These are phyloP conservation scores for Fukomys damarensis DNA, from an alignment of 2,113 vertebrate genomes.

Conservation along the genomic window DNA sequence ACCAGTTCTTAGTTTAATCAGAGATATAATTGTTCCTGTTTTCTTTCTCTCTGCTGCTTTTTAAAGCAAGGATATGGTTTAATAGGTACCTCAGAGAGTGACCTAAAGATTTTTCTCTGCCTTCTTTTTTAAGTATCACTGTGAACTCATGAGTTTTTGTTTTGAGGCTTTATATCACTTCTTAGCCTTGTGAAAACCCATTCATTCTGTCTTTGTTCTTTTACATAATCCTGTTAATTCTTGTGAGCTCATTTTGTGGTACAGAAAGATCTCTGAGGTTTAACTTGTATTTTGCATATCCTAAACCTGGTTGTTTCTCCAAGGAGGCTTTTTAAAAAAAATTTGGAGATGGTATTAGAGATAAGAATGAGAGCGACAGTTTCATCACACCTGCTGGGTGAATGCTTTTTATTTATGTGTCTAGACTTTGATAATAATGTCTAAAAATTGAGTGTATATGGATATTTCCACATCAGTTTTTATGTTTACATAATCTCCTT, in stretches of 20 bases:
- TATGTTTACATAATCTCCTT: background rate
- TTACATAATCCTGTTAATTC: background rate
- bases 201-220: background rate
- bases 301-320: background rate
- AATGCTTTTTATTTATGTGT: background rate
- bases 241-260: slow-evolving; percentile 26
- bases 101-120: background rate
- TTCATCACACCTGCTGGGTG: background rate
- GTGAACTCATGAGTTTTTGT: background rate
- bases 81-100: background rate
- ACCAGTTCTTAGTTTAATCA: background rate
- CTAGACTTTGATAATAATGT: slow-evolving; percentile 30
- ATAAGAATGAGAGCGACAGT: background rate
- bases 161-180: background rate
- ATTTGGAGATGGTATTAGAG: background rate
- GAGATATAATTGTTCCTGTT: background rate
- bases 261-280: background rate
- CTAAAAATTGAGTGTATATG: background rate
- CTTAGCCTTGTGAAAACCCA: background rate
- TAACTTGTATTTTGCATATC: background rate
- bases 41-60: background rate
- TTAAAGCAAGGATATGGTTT: slow-evolving; percentile 3
- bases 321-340: background rate
- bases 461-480: slow-evolving; percentile 18
- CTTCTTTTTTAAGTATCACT: background rate